phyloP scores from a whole-genome alignment of 2,797 vertebrate genomes.

The Girardinus metallicus region DNA sequence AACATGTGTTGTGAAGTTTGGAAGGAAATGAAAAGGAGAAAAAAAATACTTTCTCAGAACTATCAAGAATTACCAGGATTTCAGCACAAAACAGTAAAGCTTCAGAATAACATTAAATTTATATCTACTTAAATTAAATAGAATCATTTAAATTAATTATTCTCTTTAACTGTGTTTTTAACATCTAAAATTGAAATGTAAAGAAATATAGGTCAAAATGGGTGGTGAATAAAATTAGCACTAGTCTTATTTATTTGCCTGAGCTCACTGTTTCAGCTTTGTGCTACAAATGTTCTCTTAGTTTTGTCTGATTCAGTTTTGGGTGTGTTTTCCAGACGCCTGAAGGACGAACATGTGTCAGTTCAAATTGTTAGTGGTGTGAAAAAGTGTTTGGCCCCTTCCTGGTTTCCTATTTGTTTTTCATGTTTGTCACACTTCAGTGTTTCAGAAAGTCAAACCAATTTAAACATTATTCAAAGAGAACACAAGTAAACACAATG shows the following conservation, averaged over 20 bases:
- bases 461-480: no score
- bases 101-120: background rate
- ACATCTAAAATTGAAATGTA: background rate
- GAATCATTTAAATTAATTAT: background rate
- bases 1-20: slow-evolving; percentile 22
- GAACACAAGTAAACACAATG: no score
- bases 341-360: background rate
- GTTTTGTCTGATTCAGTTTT: background rate
- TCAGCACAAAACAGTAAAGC: background rate
- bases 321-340: background rate
- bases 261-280: background rate
- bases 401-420: no score
- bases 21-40: background rate
- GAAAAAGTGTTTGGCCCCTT: no score
- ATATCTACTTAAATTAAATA: background rate
- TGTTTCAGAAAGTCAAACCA: no score
- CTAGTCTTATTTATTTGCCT: background rate
- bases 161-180: no score
- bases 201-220: background rate
- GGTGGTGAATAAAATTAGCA: background rate
- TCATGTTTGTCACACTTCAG: no score
- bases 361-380: no score
- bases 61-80: background rate
- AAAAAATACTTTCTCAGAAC: background rate
- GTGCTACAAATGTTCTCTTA: background rate